Conservation (phyloP, 1,140 invertebrate species). For the Orussus abietinus region DNA sequence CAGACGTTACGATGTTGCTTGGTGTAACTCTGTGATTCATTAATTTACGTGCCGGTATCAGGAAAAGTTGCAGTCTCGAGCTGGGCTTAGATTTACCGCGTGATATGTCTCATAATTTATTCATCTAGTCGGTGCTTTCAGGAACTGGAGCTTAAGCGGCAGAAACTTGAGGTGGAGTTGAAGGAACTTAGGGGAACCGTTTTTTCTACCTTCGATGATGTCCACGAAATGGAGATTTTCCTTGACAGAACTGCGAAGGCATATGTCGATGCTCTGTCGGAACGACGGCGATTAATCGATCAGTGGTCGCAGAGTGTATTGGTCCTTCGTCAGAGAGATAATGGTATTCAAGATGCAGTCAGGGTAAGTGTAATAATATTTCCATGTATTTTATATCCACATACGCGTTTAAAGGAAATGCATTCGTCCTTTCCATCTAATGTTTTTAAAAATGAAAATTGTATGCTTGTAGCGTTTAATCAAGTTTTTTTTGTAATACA, state of each 20-base stretch:
- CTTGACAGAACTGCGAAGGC: conserved; percentile 43
- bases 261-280: conserved; percentile 39
- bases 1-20: no score
- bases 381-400: conserved; percentile 13
- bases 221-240: conserved; percentile 40
- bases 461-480: no score
- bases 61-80: not conserved
- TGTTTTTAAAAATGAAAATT: conserved; percentile 3
- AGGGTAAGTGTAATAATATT: conserved; percentile 22
- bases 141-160: conserved; percentile 48
- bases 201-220: conserved; percentile 33
- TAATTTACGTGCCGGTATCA: not conserved
- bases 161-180: conserved; percentile 36
- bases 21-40: not conserved
- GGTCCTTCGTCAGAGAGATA: conserved; percentile 40
- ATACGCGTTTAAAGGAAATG: conserved; percentile 15
- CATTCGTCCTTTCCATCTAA: conserved; percentile 1
- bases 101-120: conserved; percentile 6
- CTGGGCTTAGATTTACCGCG: not conserved
- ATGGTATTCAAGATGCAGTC: conserved; percentile 31
- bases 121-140: conserved; percentile 20
- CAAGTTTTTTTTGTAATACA: conserved; percentile 1
- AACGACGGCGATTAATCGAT: conserved; percentile 43
- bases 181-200: conserved; percentile 30
- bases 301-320: conserved; percentile 46